phyloP scores from a whole-genome alignment of 2,113 vertebrate species.

The Polypterus senegalus region DNA sequence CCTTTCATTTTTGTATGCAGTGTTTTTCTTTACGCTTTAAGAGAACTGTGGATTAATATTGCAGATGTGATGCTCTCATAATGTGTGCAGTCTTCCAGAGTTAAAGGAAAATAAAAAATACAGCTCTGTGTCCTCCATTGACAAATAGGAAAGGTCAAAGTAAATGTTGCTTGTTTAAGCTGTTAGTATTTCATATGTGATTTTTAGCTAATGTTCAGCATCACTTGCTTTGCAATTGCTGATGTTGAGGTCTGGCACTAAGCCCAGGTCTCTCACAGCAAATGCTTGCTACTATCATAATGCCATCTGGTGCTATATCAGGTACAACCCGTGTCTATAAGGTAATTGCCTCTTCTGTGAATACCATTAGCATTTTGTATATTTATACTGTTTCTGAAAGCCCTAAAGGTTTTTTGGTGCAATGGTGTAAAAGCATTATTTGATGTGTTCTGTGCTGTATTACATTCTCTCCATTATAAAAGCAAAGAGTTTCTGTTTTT shows the following conservation, averaged over 20 bases:
- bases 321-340: constrained; percentile 31
- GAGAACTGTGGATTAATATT: neutral
- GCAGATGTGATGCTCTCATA: neutral
- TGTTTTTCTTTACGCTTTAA: too few species aligned
- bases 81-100: neutral
- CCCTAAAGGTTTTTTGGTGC: neutral
- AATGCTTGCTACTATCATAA: constrained; percentile 37
- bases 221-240: constrained; percentile 33
- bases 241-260: constrained; percentile 37
- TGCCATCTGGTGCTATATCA: constrained; percentile 48
- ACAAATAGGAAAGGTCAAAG: constrained; percentile 9
- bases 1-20: too few species aligned
- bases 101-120: neutral
- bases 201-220: constrained; percentile 33
- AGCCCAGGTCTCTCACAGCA: constrained; percentile 43
- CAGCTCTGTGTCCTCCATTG: neutral
- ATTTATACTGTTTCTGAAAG: constrained; percentile 6
- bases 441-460: too few species aligned
- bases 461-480: too few species aligned
- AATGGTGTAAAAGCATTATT: too few species aligned
- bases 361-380: constrained; percentile 5
- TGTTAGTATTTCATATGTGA: constrained; percentile 21
- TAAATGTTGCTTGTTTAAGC: constrained; percentile 5
- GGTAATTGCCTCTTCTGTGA: constrained; percentile 19
- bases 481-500: too few species aligned